Evolutionary conservation across 2,113 vertebrate species (phyloP).

Genomic region (Parus major): DNA sequence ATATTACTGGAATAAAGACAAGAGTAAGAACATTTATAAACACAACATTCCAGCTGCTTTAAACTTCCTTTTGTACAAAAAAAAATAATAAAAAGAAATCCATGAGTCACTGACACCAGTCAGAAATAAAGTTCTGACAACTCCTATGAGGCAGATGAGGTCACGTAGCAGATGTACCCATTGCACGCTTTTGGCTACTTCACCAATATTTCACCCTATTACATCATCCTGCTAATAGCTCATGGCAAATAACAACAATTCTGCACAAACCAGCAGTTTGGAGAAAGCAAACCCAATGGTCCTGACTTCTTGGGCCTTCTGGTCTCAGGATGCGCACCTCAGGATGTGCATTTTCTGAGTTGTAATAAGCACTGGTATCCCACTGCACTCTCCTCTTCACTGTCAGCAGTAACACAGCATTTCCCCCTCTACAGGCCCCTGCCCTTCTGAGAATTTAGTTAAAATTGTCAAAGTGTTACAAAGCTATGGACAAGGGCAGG

Average conservation of each 20-base stretch:
- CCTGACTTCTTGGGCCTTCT: not conserved
- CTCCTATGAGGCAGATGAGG: not conserved
- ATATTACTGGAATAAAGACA: slow-evolving; percentile 68
- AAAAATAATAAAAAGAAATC: too few species aligned
- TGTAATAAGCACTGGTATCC: not conserved
- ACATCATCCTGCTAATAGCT: not conserved
- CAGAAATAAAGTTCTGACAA: not conserved
- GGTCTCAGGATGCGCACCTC: not conserved
- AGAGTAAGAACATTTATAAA: not conserved
- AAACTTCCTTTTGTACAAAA: not conserved
- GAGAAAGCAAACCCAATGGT: not conserved
- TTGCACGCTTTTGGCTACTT: not conserved
- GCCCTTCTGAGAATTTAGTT: not conserved
- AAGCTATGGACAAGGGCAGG: not conserved
- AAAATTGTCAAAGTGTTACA: not conserved
- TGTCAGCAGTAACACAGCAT: not conserved
- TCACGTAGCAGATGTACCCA: not conserved
- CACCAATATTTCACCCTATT: not conserved
- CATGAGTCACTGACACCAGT: not conserved
- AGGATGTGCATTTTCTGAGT: not conserved
- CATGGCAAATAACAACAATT: not conserved
- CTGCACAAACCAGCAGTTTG: not conserved
- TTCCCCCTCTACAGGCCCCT: not conserved
- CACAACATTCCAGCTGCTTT: not conserved
- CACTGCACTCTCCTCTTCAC: not conserved